phyloP scores from a whole-genome alignment of 2,888 invertebrate genomes.

The Strigamia transsilvanica region DNA sequence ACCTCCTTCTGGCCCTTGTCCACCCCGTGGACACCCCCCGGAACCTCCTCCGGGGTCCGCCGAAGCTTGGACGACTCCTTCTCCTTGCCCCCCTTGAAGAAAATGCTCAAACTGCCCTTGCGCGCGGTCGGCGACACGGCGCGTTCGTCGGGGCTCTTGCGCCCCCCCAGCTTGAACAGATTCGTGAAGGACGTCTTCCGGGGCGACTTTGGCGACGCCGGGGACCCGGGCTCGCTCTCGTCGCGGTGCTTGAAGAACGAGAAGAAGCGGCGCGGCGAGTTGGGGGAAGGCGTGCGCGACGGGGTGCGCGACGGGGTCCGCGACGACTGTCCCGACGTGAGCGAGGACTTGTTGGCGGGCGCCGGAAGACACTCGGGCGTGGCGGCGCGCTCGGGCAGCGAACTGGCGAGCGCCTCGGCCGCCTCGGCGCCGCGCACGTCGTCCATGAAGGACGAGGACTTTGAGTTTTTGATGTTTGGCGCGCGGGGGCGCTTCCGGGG shows the following conservation, averaged over 20 bases:
- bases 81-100: slow-evolving; percentile 46
- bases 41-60: not conserved
- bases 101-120: slow-evolving; percentile 50
- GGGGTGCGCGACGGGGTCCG: slow-evolving; percentile 51
- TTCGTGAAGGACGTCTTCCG: slow-evolving; percentile 53
- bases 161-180: slow-evolving; percentile 51
- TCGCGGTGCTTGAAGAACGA: slow-evolving; percentile 56
- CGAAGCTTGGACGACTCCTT: not conserved
- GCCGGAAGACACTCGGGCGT: slow-evolving; percentile 53
- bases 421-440: slow-evolving; percentile 53
- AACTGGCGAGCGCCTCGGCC: slow-evolving; percentile 17
- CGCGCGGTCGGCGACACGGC: slow-evolving; percentile 52
- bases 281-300: slow-evolving; percentile 55
- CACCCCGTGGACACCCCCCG: not conserved
- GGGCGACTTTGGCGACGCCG: slow-evolving; percentile 56
- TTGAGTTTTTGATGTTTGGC: slow-evolving; percentile 43
- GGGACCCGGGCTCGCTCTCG: slow-evolving; percentile 54
- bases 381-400: slow-evolving; percentile 51
- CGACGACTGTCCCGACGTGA: slow-evolving; percentile 48
- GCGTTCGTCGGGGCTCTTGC: slow-evolving; percentile 30
- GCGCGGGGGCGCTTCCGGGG: not conserved
- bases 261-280: slow-evolving; percentile 56
- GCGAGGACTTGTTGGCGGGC: slow-evolving; percentile 25
- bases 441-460: slow-evolving; percentile 54
- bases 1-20: slow-evolving; percentile 50